Evolutionary conservation across 2,113 vertebrate species (phyloP), one percentile per base, ranked within the genome.

Genomic region (Suncus etruscus): DNA sequence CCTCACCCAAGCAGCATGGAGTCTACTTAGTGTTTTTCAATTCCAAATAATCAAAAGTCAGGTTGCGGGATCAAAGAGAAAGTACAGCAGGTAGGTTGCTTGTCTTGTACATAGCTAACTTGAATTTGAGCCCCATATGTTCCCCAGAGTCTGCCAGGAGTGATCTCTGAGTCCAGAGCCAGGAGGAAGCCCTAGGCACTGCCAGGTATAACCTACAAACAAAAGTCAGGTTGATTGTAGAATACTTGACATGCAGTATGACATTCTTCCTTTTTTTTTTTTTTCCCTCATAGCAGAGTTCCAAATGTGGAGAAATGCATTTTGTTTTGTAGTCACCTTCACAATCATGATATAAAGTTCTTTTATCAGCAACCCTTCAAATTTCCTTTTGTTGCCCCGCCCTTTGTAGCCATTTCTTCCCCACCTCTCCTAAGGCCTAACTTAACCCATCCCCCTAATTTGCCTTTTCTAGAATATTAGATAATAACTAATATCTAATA

Each of bases 381-480:
- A 69, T 54, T 87, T 77, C 31, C 11, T 78, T 73, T 32, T 79
- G 31, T 24, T 74, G 47, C 1, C 25, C 15, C 0, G 45, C 18
- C 22, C 24, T 78, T 47, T 61, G 80, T n/a, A 65, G 50, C 32
- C 29, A 65, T 63, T 75, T 14, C 31, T 7, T 83, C 6, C 68
- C 16, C 54, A 77, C 47, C n/a, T 45, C 4, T 24, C 47, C 20
- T 20, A 50, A 27, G 0, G 8, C 32, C 47, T 32, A 32, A 70
- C 25, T 70, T 2, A 65, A 54, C 39, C 58, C 31, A 63, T 27
- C 20, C 24, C 11, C 54, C 18, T 24, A 31, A n/a, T 93, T 75
- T 75, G 39, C 54, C 39, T 90, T 73, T 90, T 86, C 39, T 24
- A 58, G 83, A 79, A 88, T n/a, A 24, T 54, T 15, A 18, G 22